A percentile compares a stretch with the other conserved stretches of the same genome.
These are phyloP conservation scores for Todus mexicanus DNA, from an alignment of 2,797 vertebrate species.

Conservation along the genomic window DNA sequence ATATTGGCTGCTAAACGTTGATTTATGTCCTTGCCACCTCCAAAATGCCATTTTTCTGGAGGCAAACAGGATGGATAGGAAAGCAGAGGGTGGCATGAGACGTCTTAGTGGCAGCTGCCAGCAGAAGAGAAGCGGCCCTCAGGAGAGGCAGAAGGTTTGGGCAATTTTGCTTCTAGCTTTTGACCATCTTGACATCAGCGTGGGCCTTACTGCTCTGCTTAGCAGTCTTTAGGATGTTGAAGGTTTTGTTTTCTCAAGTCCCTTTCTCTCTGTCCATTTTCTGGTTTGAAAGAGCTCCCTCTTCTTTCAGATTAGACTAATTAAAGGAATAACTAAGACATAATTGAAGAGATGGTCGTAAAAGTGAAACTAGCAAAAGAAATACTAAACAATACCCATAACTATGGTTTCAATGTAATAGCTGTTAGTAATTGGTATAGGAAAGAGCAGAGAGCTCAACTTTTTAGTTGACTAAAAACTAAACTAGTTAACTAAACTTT, in stretches of 20 bases:
- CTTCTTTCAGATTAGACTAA: neutral
- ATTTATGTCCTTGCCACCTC: neutral
- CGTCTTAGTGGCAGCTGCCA: rapidly evolving
- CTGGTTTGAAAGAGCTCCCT: neutral
- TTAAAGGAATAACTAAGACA: neutral
- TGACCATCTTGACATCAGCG: neutral
- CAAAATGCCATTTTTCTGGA: neutral
- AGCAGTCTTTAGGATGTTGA: neutral
- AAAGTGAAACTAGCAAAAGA: neutral
- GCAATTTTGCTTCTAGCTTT: neutral
- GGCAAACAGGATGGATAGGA: neutral
- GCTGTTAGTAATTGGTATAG: neutral
- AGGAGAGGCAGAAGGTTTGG: neutral
- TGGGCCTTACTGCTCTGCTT: neutral
- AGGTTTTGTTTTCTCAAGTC: neutral
- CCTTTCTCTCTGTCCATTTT: neutral
- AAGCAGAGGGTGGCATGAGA: neutral
- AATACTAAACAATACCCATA: neutral
- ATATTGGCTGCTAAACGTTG: neutral
- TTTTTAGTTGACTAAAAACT: no score
- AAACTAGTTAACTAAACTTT: no score
- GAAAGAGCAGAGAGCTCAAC: neutral
- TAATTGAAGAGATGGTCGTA: neutral
- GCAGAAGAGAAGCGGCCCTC: neutral
- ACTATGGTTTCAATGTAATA: neutral